These are phyloP conservation scores for Stegophylla sp. DNA, from an alignment of 2,888 invertebrate genomes.

Conservation along the genomic window DNA sequence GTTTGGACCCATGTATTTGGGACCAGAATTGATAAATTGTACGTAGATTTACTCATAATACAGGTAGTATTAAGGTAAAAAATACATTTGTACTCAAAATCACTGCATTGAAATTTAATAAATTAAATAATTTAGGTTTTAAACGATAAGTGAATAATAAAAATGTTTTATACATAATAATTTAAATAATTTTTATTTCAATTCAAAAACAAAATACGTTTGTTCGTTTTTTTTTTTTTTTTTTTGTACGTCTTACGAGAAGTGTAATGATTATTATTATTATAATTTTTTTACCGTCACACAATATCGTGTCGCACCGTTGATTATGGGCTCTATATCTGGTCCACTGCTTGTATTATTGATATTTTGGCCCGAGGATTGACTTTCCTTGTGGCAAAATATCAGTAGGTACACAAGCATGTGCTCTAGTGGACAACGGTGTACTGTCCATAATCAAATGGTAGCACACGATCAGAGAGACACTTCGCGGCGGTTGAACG, in stretches of 20 bases:
- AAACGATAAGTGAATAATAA: conserved; percentile 38
- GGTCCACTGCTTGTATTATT: conserved; percentile 35
- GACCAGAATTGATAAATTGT: conserved; percentile 55
- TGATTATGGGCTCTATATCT: no score
- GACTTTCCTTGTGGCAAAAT: conserved; percentile 39
- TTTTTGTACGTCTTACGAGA: conserved; percentile 43
- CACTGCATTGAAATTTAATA: conserved; percentile 23
- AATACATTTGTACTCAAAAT: conserved; percentile 41
- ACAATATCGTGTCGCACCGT: conserved; percentile 50
- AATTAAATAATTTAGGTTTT: conserved; percentile 39
- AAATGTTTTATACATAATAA: conserved; percentile 56
- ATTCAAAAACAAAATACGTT: conserved; percentile 33
- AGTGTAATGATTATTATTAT: conserved; percentile 39
- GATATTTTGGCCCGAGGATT: conserved; percentile 22
- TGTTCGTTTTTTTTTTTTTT: no score
- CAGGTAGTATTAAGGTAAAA: conserved; percentile 49
- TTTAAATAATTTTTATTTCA: conserved; percentile 37
- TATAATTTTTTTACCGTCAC: conserved; percentile 46
- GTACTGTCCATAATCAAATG: no score
- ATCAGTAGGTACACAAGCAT: no score
- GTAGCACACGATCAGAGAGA: no score
- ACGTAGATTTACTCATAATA: conserved; percentile 52
- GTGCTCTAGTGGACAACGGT: no score
- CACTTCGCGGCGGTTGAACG: no score
- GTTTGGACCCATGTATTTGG: conserved; percentile 59